These are phyloP conservation scores for Nannoperca australis DNA, from an alignment of 2,797 vertebrate species.

Conservation along the genomic window DNA sequence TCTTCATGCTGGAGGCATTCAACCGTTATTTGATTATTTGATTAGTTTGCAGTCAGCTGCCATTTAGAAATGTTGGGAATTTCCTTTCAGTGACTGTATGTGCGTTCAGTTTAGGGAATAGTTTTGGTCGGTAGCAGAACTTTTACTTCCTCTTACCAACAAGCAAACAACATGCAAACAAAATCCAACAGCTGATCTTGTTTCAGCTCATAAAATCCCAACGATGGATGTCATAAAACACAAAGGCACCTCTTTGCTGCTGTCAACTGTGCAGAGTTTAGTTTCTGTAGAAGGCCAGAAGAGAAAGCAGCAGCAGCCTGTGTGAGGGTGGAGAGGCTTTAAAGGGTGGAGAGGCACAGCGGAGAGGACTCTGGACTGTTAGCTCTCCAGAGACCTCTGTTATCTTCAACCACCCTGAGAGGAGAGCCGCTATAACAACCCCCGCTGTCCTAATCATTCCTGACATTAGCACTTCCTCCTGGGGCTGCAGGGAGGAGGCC, in stretches of 20 bases:
- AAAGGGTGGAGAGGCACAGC: neutral
- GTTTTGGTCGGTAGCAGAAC: neutral
- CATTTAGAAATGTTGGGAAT: no score
- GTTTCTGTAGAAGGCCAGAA: neutral
- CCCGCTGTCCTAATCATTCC: slow-evolving; percentile 58
- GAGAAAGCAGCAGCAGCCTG: neutral
- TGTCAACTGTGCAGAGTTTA: neutral
- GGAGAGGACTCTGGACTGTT: slow-evolving; percentile 24
- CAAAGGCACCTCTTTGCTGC: neutral
- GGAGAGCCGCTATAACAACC: slow-evolving; percentile 38
- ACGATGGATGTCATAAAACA: neutral
- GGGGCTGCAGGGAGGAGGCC: slow-evolving; percentile 12
- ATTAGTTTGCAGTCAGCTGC: no score
- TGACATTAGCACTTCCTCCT: slow-evolving; percentile 70
- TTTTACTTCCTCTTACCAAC: neutral
- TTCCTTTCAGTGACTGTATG: neutral
- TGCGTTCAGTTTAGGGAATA: neutral
- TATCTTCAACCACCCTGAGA: slow-evolving; percentile 55
- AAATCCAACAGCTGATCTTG: neutral
- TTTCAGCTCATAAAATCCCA: neutral
- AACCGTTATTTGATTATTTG: no score
- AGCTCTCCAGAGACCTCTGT: slow-evolving; percentile 50
- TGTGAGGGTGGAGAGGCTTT: slow-evolving; percentile 5
- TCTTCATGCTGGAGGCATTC: no score
- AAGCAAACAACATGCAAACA: neutral